Percentiles rank a stretch among this genome's conserved stretches.
These are phyloP conservation scores for Hyppa rectilinea DNA, from an alignment of 2,888 invertebrate species.

Conservation along the genomic window DNA sequence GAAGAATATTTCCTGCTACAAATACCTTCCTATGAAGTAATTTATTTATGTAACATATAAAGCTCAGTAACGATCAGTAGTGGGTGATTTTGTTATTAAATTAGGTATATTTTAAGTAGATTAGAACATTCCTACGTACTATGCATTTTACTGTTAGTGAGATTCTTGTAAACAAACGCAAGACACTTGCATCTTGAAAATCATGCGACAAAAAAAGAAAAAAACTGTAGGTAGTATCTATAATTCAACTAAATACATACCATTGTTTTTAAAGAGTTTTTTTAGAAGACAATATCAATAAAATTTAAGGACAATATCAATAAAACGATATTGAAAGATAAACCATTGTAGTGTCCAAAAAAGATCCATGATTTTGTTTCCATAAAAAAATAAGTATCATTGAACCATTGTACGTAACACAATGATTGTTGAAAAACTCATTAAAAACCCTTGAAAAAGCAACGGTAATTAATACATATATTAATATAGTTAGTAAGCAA, in stretches of 20 bases:
- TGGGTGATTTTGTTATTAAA: conserved; percentile 14
- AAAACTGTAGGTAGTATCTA: not conserved
- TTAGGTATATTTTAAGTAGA: not conserved
- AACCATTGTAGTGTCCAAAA: not conserved
- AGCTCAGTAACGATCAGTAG: not conserved
- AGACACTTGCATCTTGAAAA: not conserved
- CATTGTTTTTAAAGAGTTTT: not conserved
- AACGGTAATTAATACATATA: conserved; percentile 1
- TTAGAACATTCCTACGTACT: not conserved
- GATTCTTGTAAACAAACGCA: not conserved
- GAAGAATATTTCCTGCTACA: conserved; percentile 15
- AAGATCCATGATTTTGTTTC: not conserved
- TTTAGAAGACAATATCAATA: not conserved
- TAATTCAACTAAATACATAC: too few relatives aligned
- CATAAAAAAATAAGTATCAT: too few relatives aligned
- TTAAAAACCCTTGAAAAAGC: conserved; percentile 3
- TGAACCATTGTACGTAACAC: not conserved
- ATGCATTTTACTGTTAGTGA: not conserved
- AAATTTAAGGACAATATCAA: not conserved
- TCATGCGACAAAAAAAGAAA: not conserved
- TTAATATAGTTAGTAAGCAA: conserved; percentile 57
- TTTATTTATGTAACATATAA: conserved; percentile 6
- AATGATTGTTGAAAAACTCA: not conserved
- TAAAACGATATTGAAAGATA: too few relatives aligned
- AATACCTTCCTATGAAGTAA: not conserved